Evolutionary conservation across 2,888 invertebrate species (phyloP).

Genomic region (Calliopum simillimum): DNA sequence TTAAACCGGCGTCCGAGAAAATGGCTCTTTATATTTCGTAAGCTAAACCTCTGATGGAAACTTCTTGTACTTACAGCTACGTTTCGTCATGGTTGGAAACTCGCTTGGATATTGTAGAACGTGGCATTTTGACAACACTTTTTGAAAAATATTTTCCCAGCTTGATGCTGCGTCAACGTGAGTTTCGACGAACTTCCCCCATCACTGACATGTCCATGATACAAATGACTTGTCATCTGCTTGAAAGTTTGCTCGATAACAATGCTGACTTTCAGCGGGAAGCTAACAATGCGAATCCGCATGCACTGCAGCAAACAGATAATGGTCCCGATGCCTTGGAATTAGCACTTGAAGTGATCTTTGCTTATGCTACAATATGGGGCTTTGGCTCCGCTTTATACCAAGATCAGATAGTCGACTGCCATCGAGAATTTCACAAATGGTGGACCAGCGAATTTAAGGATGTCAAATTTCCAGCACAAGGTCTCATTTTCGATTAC

Average conservation of each 20-base stretch:
- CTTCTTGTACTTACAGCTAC: slow-evolving; percentile 69
- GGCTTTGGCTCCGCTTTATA: slow-evolving; percentile 92
- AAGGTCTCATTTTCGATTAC: slow-evolving; percentile 89
- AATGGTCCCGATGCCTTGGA: slow-evolving; percentile 75
- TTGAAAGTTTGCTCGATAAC: slow-evolving; percentile 81
- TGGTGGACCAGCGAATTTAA: slow-evolving; percentile 97
- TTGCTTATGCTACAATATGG: slow-evolving; percentile 92
- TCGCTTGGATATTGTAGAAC: slow-evolving; percentile 78
- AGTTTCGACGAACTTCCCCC: slow-evolving; percentile 91
- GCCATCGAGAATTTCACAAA: slow-evolving; percentile 94
- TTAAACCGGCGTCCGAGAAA: too few relatives aligned
- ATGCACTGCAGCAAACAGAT: slow-evolving; percentile 71
- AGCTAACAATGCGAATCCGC: slow-evolving; percentile 44
- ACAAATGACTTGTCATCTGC: slow-evolving; percentile 86
- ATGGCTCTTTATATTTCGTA: not conserved
- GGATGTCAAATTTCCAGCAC: slow-evolving; percentile 85
- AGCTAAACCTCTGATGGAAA: not conserved
- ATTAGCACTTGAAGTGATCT: slow-evolving; percentile 85
- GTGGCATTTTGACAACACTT: slow-evolving; percentile 84
- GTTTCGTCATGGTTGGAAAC: slow-evolving; percentile 92
- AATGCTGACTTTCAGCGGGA: slow-evolving; percentile 36
- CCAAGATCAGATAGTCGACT: slow-evolving; percentile 91
- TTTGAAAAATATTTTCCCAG: slow-evolving; percentile 96
- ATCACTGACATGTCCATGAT: slow-evolving; percentile 92
- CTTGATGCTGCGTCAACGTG: slow-evolving; percentile 80